Percentiles rank a stretch among this genome's conserved stretches.
Evolutionary conservation across 2,797 vertebrate genomes (phyloP).

Genomic region (Xyrichtys novacula): DNA sequence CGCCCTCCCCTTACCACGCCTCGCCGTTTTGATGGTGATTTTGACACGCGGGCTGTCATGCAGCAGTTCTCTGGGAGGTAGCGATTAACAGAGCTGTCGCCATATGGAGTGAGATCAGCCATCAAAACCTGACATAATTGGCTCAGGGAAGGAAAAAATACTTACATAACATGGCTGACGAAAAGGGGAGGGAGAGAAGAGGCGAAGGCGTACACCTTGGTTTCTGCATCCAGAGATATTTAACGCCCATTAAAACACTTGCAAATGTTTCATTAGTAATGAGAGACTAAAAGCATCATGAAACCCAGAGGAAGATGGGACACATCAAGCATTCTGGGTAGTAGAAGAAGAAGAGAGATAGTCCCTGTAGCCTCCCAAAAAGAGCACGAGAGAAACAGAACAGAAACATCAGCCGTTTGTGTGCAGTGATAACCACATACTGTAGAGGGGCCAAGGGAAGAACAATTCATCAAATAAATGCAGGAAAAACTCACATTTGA

Average conservation of each 20-base stretch:
- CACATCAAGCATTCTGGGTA: slow-evolving; percentile 21
- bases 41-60: slow-evolving; percentile 76
- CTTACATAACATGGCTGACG: slow-evolving; percentile 49
- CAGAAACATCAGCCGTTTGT: slow-evolving; percentile 50
- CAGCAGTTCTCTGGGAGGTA: slow-evolving; percentile 73
- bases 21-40: slow-evolving; percentile 67
- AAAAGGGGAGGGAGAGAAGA: slow-evolving; percentile 19
- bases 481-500: slow-evolving; percentile 69
- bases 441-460: slow-evolving; percentile 27
- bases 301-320: slow-evolving; percentile 49
- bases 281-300: slow-evolving; percentile 58
- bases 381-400: slow-evolving; percentile 37
- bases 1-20: slow-evolving; percentile 51
- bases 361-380: slow-evolving; percentile 26
- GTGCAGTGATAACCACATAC: slow-evolving; percentile 44
- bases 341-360: slow-evolving; percentile 6
- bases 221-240: slow-evolving; percentile 51
- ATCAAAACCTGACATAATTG: slow-evolving; percentile 74
- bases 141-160: slow-evolving; percentile 54
- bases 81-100: slow-evolving; percentile 75
- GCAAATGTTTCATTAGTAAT: slow-evolving; percentile 68
- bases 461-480: slow-evolving; percentile 63
- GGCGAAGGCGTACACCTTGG: slow-evolving; percentile 50
- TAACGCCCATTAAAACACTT: slow-evolving; percentile 64
- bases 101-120: slow-evolving; percentile 78